Percentiles rank a stretch among this genome's conserved stretches.
Conservation (phyloP, 2,797 vertebrate genomes). For the Coregonus ussuriensis region DNA sequence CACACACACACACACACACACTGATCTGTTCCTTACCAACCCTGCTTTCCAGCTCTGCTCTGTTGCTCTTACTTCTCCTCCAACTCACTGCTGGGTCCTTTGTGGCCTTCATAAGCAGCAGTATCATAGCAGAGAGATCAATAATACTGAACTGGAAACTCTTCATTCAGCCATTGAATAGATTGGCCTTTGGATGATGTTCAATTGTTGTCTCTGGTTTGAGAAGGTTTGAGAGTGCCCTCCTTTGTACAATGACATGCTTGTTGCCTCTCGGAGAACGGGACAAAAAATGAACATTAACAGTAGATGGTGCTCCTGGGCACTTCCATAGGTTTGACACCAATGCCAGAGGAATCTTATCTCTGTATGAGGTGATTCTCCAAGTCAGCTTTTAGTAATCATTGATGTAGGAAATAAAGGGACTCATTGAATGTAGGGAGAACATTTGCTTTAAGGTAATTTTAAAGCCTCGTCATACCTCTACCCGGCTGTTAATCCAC, state of each 20-base stretch:
- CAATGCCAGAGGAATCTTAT: slow-evolving; percentile 58
- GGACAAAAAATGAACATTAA: slow-evolving; percentile 57
- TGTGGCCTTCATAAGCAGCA: too few species aligned
- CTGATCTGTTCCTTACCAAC: not conserved
- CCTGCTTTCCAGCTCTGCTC: not conserved
- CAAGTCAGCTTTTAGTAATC: slow-evolving; percentile 26
- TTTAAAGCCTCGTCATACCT: slow-evolving; percentile 53
- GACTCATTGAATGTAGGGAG: slow-evolving; percentile 30
- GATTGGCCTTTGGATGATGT: not conserved
- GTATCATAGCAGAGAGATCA: not conserved
- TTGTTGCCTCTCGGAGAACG: not conserved
- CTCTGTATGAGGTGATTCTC: slow-evolving; percentile 52
- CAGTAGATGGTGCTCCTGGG: slow-evolving; percentile 54
- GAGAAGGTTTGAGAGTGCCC: not conserved
- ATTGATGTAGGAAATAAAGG: slow-evolving; percentile 48
- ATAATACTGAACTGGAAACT: not conserved
- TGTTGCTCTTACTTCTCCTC: too few species aligned
- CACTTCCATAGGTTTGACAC: slow-evolving; percentile 53
- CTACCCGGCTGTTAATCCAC: slow-evolving; percentile 70
- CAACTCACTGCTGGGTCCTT: not conserved
- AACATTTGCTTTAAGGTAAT: slow-evolving; percentile 36
- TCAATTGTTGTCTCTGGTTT: not conserved
- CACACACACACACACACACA: not conserved
- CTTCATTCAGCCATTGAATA: not conserved
- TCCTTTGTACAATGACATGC: not conserved